Conservation (phyloP, 1,140 invertebrate species). For the Cydia amplana region DNA sequence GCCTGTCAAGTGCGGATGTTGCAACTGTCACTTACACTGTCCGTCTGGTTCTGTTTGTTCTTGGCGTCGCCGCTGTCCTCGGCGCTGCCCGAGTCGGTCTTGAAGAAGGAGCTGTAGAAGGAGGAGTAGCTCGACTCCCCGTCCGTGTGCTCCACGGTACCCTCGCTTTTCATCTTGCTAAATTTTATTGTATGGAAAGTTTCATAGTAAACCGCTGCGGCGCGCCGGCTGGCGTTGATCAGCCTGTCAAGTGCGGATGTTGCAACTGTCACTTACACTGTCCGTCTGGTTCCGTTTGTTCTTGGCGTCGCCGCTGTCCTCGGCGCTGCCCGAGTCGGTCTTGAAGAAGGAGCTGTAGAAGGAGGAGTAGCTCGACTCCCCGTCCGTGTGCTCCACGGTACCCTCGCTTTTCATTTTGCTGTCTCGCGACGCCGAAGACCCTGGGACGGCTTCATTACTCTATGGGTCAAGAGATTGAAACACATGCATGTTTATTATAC, state of each 20-base stretch:
- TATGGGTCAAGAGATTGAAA: slow-evolving; percentile 41
- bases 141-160: slow-evolving; percentile 61
- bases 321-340: slow-evolving; percentile 72
- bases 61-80: slow-evolving; percentile 58
- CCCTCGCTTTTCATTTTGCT: slow-evolving; percentile 46
- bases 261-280: slow-evolving; percentile 25
- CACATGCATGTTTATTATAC: slow-evolving; percentile 28
- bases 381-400: slow-evolving; percentile 63
- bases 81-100: slow-evolving; percentile 74
- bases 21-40: slow-evolving; percentile 25
- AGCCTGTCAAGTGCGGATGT: too few relatives aligned
- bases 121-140: slow-evolving; percentile 79
- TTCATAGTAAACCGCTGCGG: too few relatives aligned
- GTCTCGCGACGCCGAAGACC: slow-evolving; percentile 17
- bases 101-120: slow-evolving; percentile 80
- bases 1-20: too few relatives aligned
- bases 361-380: slow-evolving; percentile 79
- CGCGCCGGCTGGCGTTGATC: too few relatives aligned
- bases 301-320: slow-evolving; percentile 56
- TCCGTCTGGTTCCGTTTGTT: slow-evolving; percentile 35
- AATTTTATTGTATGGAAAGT: too few relatives aligned
- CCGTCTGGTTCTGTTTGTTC: slow-evolving; percentile 36
- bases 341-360: slow-evolving; percentile 81
- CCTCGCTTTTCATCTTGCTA: slow-evolving; percentile 45
- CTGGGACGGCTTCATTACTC: slow-evolving; percentile 44